These are phyloP conservation scores for Subanguina moxae DNA, from an alignment of 1,140 invertebrate genomes.

Conservation along the genomic window DNA sequence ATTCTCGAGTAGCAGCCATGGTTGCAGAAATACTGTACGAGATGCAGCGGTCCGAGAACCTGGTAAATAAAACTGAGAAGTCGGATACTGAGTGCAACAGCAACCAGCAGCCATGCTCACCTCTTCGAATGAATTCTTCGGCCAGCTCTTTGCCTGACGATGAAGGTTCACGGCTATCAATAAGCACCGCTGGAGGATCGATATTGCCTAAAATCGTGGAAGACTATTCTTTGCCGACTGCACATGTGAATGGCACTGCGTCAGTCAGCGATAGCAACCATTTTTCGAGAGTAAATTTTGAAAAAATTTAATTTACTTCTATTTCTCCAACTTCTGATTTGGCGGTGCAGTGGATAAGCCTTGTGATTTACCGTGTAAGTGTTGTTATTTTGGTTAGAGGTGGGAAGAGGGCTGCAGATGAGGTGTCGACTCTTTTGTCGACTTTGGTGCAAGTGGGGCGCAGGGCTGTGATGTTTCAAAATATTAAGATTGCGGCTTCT, in stretches of 20 bases:
- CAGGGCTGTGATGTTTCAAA: too few species aligned
- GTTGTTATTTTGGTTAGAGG: too few species aligned
- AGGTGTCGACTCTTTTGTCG: too few species aligned
- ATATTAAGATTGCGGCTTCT: too few species aligned
- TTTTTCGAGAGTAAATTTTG: too few species aligned
- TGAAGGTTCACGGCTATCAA: background rate
- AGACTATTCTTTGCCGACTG: background rate
- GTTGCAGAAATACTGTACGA: conserved; percentile 55
- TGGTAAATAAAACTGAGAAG: background rate
- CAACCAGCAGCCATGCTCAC: background rate
- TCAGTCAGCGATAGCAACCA: background rate
- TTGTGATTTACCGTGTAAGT: too few species aligned
- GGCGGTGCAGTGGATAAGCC: too few species aligned
- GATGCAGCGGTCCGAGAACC: conserved; percentile 27
- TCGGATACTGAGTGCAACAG: background rate
- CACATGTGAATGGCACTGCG: background rate
- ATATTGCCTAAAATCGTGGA: background rate
- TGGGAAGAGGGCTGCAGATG: too few species aligned
- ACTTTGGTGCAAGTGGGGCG: too few species aligned
- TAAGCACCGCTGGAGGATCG: background rate
- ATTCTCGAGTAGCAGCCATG: conserved; percentile 54
- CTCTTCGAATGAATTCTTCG: background rate
- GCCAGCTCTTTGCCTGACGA: background rate
- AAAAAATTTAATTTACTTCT: too few species aligned
- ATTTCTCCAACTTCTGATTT: too few species aligned